Evolutionary conservation across 2,888 invertebrate genomes (phyloP), one percentile per base, ranked within the genome.

Genomic region (Orthosia incerta): DNA sequence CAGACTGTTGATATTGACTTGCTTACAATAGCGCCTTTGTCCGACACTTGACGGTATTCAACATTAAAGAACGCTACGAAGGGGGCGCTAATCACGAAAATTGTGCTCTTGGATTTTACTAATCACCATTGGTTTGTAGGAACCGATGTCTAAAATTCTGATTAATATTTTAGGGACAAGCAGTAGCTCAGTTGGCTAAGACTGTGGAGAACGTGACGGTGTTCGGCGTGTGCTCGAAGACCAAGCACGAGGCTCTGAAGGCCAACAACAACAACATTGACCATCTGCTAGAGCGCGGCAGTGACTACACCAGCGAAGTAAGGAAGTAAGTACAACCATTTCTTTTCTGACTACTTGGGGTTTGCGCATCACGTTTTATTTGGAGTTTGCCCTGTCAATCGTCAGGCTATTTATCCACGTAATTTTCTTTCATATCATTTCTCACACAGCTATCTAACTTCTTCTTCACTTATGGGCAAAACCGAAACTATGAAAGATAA

Each of bases 161-260:
- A 45, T 15, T 20, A 20, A 15, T 7, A n/a, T n/a, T n/a, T n/a
- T n/a, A 98, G 98, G 98, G 98, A 62, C 98, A 98, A 96, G 98
- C 98, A 2, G 97, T 99, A 45, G 97, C 98, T 50, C 98, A 98
- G 93, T 95, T 99, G 82, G 98, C 98, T 75, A 97, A 98, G 94
- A 98, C 98, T 0, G 97, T 98, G 65, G 97, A 97, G 45, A 97
- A 98, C 88, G 98, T 98, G 61, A 98, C 98, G 16, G 97, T 99
- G 68, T 98, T 98, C 92, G 99, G 98, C 46, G 98, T 98, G 3
- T 98, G 98, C 91, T 98, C 98, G 66, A 98, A 98, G 94, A 96
- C 96, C 90, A 99, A 99, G 95, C 98, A 98, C 91, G 98, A 98
- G 90, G 97, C 97, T n/a, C 96, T 99, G 82, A 98, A 98, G 92